Base-by-base conservation (phyloP, 2,888 invertebrate genomes). In the Eupithecia insigniata region DNA sequence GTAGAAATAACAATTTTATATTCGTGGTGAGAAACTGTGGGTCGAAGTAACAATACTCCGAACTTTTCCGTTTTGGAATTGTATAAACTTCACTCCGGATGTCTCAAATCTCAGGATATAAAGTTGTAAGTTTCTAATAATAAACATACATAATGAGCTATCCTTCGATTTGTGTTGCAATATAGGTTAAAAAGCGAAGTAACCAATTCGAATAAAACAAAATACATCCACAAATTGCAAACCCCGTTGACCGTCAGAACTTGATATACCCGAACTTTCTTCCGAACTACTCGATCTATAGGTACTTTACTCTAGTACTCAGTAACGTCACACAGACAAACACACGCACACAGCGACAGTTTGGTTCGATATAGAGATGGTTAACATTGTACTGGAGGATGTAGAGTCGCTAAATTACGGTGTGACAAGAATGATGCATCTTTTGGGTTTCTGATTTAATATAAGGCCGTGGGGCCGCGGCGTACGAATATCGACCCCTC, bases 281-380 rank as follows among this genome's bases (percentile, higher is more conserved):
- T 69, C 66, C 66, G 67, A 71, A 71, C 69, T 66, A 71, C 66
- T 69, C 66, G 51, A 43, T 62, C 66, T 73, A 64, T 68, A 72
- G 30, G 58, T 62, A 86, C 91, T 90, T 88, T 88, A 86, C 88
- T 92, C 92, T 93, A 92, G 92, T 88, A 91, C 92, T 90, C 85
- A 88, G 86, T 87, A 87, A 85, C 84, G 86, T 84, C 84, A 85
- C 81, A 80, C 81, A 80, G 70, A 71, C 84, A 81, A 69, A 80
- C 76, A 78, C 64, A 78, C 72, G 60, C 68, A 71, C 74, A 76
- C 78, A 72, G 74, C 69, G 76, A 64, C 75, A 71, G 70, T n/a
- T n/a, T 43, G 73, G 74, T 77, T 69, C 74, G 66, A 76, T 76
- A 64, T 73, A 76, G 73, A 76, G 74, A 74, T 76, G 76, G 72